A percentile compares a stretch with the other conserved stretches of the same genome.
phyloP scores from a whole-genome alignment of 2,113 vertebrate genomes.

The Phrynosoma blainvillii region DNA sequence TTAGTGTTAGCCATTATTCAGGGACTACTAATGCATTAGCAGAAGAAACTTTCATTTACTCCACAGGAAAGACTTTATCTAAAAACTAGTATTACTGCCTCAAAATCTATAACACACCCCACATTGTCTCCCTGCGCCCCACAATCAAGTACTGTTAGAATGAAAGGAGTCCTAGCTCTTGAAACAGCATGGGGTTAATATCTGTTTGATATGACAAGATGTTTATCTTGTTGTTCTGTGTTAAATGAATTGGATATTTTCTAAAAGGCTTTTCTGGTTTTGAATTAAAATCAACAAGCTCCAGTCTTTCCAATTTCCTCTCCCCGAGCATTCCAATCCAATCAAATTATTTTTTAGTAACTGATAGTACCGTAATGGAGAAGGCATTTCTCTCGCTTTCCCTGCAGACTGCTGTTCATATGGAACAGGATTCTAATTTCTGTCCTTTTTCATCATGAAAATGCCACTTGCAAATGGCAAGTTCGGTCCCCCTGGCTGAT shows the following conservation, averaged over 20 bases:
- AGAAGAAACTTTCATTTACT: conserved; percentile 32
- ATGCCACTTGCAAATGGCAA: conserved; percentile 16
- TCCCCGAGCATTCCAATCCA: background rate
- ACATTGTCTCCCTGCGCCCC: background rate
- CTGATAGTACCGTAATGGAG: conserved; percentile 4
- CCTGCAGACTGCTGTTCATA: conserved; percentile 11
- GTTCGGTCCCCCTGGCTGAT: background rate
- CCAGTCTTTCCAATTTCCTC: conserved; percentile 25
- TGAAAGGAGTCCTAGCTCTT: conserved; percentile 37
- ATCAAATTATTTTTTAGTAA: conserved; percentile 1
- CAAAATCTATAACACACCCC: conserved; percentile 25
- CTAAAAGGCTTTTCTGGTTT: conserved; percentile 45
- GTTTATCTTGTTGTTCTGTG: conserved; percentile 52
- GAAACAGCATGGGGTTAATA: conserved; percentile 23
- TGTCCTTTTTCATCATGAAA: conserved; percentile 21
- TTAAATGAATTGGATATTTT: conserved; percentile 50
- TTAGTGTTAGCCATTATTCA: background rate
- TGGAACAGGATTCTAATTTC: conserved; percentile 28
- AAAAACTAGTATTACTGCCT: conserved; percentile 39
- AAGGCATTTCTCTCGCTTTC: background rate
- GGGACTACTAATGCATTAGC: conserved; percentile 7
- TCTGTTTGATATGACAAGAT: conserved; percentile 23
- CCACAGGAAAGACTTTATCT: conserved; percentile 16
- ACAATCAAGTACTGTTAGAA: conserved; percentile 10
- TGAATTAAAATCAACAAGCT: conserved; percentile 27